Base-by-base conservation (phyloP, 2,888 invertebrate genomes). In the Adela reaumurella region DNA sequence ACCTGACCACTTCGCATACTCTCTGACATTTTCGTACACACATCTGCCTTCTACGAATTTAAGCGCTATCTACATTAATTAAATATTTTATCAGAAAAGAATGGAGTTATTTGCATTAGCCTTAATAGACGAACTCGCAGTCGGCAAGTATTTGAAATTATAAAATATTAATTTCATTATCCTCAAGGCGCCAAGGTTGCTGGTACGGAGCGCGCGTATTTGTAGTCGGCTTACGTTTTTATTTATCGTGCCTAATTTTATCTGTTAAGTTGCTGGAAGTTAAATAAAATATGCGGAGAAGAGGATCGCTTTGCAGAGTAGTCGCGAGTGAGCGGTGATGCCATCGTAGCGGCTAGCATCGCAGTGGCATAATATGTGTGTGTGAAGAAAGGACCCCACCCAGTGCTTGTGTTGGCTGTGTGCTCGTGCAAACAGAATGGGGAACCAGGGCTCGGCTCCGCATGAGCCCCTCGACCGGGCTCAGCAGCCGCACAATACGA, bases 381-480 rank as follows among this genome's bases (percentile, higher is more conserved):
- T 24, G 24, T 24, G 24, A 24, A 6, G 8, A 6, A 4, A 6
- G 24, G 24, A 4, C 24, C 24, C 5, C 5, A 24, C 8, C 24
- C 8, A 24, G 8, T n/a, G n/a, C n/a, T 4, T 24, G 24, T 24
- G 24, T 24, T 24, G 24, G 24, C 4, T 24, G 8, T 24, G n/a
- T n/a, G n/a, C 24, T 24, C 4, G 24, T 6, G 24, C 24, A 8
- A 8, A 24, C 8, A 24, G 4, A 24, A 91, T 90, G 91, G 91
- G 91, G 63, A 91, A 91, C 70, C 89, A 90, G 73, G 88, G 90
- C 63, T 90, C 91, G 58, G 88, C 90, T 63, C 83, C 85, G 57
- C 91, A 91, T 72, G 89, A 90, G 72, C 90, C 91, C 59, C 82
- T 91, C 68, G 90, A 90, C 67, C 83, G 87, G 68, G 85, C 83